These are phyloP conservation scores for Ammodytes dubius DNA, from an alignment of 2,113 vertebrate species.

Conservation along the genomic window DNA sequence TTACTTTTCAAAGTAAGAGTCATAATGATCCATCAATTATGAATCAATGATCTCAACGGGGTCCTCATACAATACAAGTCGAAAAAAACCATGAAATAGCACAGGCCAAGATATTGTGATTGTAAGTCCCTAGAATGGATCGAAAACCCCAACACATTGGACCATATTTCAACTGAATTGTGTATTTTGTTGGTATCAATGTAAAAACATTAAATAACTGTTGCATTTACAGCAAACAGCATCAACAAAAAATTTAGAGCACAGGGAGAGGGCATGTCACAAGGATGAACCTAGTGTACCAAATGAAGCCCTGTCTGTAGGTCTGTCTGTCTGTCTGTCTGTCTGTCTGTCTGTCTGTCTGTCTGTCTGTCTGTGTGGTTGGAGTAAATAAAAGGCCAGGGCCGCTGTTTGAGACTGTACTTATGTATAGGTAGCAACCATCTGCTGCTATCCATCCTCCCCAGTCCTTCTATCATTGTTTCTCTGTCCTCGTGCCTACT, in stretches of 20 bases:
- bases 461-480: constrained; percentile 46
- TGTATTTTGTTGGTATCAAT: neutral
- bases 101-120: neutral
- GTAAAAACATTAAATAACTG: no score
- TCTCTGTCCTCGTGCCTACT: constrained; percentile 57
- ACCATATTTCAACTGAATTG: neutral
- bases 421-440: neutral
- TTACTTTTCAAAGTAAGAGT: no score
- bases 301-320: neutral
- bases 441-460: constrained; percentile 34
- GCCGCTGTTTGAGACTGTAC: constrained; percentile 16
- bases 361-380: neutral
- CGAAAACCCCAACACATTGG: neutral
- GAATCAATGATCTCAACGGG: no score
- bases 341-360: no score
- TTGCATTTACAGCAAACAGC: neutral
- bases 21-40: no score
- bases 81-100: no score
- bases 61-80: no score
- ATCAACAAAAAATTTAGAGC: neutral
- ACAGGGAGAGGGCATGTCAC: neutral
- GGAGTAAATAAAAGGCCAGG: constrained; percentile 7
- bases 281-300: neutral
- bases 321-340: no score
- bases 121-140: neutral